phyloP scores from a whole-genome alignment of 2,888 invertebrate species.

The Amphiduros pacificus region DNA sequence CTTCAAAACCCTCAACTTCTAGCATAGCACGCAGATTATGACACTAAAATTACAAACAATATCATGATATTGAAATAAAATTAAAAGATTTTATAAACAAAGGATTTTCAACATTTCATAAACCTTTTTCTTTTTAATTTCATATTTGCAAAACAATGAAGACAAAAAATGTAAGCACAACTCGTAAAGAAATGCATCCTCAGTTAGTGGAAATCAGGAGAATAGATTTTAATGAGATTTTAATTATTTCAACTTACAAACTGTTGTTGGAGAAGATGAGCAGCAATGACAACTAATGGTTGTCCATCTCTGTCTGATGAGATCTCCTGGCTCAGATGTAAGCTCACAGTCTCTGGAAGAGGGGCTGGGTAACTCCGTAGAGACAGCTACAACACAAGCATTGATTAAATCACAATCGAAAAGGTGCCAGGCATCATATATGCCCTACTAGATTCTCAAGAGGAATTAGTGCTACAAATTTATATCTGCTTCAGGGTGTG shows the following conservation, averaged over 20 bases:
- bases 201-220: background rate
- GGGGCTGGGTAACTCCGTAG: background rate
- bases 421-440: too few species aligned
- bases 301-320: conserved; percentile 19
- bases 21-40: conserved; percentile 24
- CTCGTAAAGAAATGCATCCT: too few species aligned
- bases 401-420: too few species aligned
- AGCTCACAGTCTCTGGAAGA: background rate
- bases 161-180: too few species aligned
- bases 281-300: conserved; percentile 50
- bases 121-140: background rate
- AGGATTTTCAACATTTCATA: background rate
- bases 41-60: background rate
- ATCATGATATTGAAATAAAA: background rate
- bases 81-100: background rate
- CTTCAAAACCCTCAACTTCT: conserved; percentile 38
- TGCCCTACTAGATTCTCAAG: too few species aligned
- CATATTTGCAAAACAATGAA: too few species aligned
- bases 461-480: too few species aligned
- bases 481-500: too few species aligned
- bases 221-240: background rate
- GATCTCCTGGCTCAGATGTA: background rate
- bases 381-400: too few species aligned
- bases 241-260: conserved; percentile 40
- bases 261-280: conserved; percentile 46